Evolutionary conservation across 2,113 vertebrate genomes (phyloP), one percentile per base, ranked within the genome.

Genomic region (Cheilinus undulatus): DNA sequence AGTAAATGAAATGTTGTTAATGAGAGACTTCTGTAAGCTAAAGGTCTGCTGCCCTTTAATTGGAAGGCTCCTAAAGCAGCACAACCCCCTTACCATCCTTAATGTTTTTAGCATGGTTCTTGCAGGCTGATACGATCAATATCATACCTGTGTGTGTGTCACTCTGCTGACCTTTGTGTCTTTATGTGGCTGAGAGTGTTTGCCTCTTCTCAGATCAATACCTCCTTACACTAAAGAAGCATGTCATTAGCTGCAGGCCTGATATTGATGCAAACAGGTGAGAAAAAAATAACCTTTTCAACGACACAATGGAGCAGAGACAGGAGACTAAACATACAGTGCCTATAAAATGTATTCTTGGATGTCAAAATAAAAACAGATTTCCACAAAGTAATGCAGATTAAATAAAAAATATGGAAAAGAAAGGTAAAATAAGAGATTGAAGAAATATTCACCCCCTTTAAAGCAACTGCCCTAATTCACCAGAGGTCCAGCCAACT

Each of bases 1-100:
- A 75, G 52, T 14, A 40, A 46, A 17, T 15, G 63, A 72, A 63
- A 69, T 57, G 72, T 30, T 75, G 70, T 69, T 89, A 76, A 86
- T 84, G 60, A 66, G 50, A 85, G 83, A 63, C 42, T 74, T 72
- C 23, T 20, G 27, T 20, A 62, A 66, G 45, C 28, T 69, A 69
- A 83, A 81, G 42, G 61, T 72, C 73, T 62, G 34, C 38, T 67
- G 54, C 62, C 57, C 48, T 78, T 76, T 79, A 85, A 87, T 73
- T 78, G 51, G 76, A 72, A n/a, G 2, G 23, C 60, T 77, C 24
- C 54, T 26, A 28, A 30, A 15, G 17, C 46, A 73, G 53, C 27
- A 24, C 13, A 2, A 51, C 40, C 58, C 46, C 64, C 50, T 57
- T 19, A 75, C 66, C 71, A 1, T 45, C 42, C 66, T 53, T 30